phyloP scores from a whole-genome alignment of 2,113 vertebrate species.

The Poeciliopsis occidentalis region DNA sequence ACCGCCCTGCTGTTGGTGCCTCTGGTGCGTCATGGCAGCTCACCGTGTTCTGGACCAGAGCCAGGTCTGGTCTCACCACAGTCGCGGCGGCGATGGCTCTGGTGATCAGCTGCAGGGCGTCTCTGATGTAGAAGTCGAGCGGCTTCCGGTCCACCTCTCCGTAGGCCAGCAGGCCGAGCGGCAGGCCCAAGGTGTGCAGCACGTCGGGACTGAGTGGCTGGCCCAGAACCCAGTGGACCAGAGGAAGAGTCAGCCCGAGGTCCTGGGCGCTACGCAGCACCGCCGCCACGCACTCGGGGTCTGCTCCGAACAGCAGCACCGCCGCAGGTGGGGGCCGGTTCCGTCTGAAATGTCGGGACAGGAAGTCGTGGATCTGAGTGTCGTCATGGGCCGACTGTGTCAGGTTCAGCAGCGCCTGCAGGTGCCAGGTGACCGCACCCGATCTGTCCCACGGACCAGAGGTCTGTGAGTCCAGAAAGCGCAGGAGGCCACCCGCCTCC shows the following conservation, averaged over 20 bases:
- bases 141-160: slow-evolving; percentile 84
- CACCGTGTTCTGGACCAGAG: slow-evolving; percentile 75
- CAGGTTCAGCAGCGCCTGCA: slow-evolving; percentile 82
- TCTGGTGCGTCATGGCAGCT: slow-evolving; percentile 77
- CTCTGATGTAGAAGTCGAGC: slow-evolving; percentile 83
- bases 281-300: slow-evolving; percentile 62
- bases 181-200: slow-evolving; percentile 84
- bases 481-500: slow-evolving; percentile 56
- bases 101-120: slow-evolving; percentile 81
- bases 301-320: slow-evolving; percentile 82
- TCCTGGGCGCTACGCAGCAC: slow-evolving; percentile 78
- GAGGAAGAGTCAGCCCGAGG: slow-evolving; percentile 73
- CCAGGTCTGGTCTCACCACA: slow-evolving; percentile 60
- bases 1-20: slow-evolving; percentile 73
- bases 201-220: slow-evolving; percentile 78
- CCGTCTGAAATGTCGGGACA: slow-evolving; percentile 70
- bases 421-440: slow-evolving; percentile 63
- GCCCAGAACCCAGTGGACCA: slow-evolving; percentile 88
- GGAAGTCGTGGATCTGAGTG: slow-evolving; percentile 66
- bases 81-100: slow-evolving; percentile 75
- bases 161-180: slow-evolving; percentile 85
- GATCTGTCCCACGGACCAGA: slow-evolving; percentile 56
- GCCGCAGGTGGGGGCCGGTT: slow-evolving; percentile 69
- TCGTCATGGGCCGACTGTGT: slow-evolving; percentile 63
- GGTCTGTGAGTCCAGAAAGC: slow-evolving; percentile 66